These are phyloP conservation scores for Micromesistius poutassou DNA, from an alignment of 2,797 vertebrate species.

Conservation along the genomic window DNA sequence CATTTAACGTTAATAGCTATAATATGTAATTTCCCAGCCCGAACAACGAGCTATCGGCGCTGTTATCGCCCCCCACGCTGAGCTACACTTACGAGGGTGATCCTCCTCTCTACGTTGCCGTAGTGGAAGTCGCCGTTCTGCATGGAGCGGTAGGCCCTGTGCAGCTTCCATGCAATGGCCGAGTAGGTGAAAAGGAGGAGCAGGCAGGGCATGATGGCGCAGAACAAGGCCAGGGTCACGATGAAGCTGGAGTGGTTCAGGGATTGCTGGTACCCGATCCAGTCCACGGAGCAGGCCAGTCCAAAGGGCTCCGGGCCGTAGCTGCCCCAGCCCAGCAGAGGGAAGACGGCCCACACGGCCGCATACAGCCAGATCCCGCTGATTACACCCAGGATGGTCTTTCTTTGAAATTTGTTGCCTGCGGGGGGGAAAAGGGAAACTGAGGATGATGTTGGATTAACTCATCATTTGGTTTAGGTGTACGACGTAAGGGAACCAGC, in stretches of 20 bases:
- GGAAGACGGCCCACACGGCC: conserved; percentile 56
- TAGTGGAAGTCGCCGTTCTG: conserved; percentile 50
- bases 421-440: conserved; percentile 8
- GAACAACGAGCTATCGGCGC: too few species aligned
- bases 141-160: conserved; percentile 62
- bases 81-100: conserved; percentile 56
- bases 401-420: conserved; percentile 56
- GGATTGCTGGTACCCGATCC: conserved; percentile 58
- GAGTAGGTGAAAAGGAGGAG: conserved; percentile 61
- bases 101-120: conserved; percentile 57
- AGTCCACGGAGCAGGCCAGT: conserved; percentile 65
- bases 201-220: conserved; percentile 60
- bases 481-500: not conserved
- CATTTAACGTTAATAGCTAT: not conserved
- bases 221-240: conserved; percentile 50
- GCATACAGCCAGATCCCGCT: conserved; percentile 61
- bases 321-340: conserved; percentile 67
- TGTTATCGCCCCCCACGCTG: not conserved
- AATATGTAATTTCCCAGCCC: too few species aligned
- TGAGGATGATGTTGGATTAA: not conserved
- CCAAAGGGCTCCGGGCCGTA: conserved; percentile 66
- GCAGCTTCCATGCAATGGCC: conserved; percentile 68
- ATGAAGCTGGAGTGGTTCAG: conserved; percentile 64
- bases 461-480: not conserved
- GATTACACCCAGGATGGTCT: conserved; percentile 52